A percentile compares a stretch with the other conserved stretches of the same genome.
Conservation (phyloP, 2,113 vertebrate species). For the Speoplatyrhinus poulsoni region DNA sequence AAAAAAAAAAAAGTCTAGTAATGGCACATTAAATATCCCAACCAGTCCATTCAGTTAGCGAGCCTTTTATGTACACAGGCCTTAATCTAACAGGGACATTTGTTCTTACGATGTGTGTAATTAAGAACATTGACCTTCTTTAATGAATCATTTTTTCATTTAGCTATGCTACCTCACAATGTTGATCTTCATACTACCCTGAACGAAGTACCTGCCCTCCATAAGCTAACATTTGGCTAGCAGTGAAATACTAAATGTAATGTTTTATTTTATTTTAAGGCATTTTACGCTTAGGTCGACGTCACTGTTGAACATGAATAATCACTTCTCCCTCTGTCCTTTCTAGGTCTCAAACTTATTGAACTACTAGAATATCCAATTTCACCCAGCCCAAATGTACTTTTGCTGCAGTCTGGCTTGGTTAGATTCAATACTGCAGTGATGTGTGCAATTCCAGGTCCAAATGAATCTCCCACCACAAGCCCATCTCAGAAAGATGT, state of each 20-base stretch:
- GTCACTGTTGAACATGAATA: slow-evolving; percentile 66
- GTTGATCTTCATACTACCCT: slow-evolving; percentile 25
- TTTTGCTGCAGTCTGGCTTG: slow-evolving; percentile 73
- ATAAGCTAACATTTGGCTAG: slow-evolving; percentile 24
- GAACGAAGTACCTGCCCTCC: slow-evolving; percentile 5
- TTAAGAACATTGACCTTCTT: slow-evolving; percentile 63
- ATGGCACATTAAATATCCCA: slow-evolving; percentile 59
- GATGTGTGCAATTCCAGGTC: slow-evolving; percentile 74
- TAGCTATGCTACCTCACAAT: slow-evolving; percentile 42
- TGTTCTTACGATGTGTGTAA: slow-evolving; percentile 53
- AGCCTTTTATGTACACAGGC: slow-evolving; percentile 45
- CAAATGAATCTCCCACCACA: slow-evolving; percentile 67
- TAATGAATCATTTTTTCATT: slow-evolving; percentile 47
- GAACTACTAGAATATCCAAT: slow-evolving; percentile 77
- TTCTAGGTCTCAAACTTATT: slow-evolving; percentile 59
- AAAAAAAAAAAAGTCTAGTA: slow-evolving; percentile 42
- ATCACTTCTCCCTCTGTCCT: slow-evolving; percentile 59
- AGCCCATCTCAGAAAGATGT: slow-evolving; percentile 69
- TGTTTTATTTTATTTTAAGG: slow-evolving; percentile 59
- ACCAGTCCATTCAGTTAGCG: slow-evolving; percentile 37
- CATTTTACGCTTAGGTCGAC: slow-evolving; percentile 44
- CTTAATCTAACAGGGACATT: slow-evolving; percentile 44
- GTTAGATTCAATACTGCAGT: slow-evolving; percentile 74
- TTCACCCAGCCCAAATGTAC: slow-evolving; percentile 69
- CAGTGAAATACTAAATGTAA: slow-evolving; percentile 33